These are phyloP conservation scores for Thunnus maccoyii DNA, from an alignment of 2,113 vertebrate species.

Conservation along the genomic window DNA sequence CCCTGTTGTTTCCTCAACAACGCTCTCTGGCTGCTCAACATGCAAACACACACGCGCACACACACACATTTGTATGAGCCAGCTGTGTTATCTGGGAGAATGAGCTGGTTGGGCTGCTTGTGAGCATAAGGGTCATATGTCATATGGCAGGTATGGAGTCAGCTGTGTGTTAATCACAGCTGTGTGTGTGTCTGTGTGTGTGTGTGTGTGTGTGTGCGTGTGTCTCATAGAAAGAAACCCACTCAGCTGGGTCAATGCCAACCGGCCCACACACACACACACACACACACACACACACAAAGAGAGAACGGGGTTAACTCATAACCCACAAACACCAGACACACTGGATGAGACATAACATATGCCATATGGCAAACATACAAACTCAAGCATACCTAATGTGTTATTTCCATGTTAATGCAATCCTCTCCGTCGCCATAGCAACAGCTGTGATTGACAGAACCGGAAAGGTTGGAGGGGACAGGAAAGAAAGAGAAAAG, in stretches of 20 bases:
- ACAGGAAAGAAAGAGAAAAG: constrained; percentile 28
- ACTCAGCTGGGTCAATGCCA: constrained; percentile 44
- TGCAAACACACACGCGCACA: constrained; percentile 28
- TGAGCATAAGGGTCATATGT: constrained; percentile 65
- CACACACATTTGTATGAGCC: constrained; percentile 16
- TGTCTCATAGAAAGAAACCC: background rate
- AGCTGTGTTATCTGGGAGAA: constrained; percentile 55
- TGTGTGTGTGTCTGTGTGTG: constrained; percentile 52
- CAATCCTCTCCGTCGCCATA: constrained; percentile 75
- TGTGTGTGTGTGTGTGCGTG: constrained; percentile 3
- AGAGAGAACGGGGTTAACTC: constrained; percentile 28
- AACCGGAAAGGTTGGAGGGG: constrained; percentile 73
- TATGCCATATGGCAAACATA: constrained; percentile 78
- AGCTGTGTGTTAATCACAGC: constrained; percentile 68
- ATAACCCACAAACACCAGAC: constrained; percentile 61
- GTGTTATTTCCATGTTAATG: constrained; percentile 91
- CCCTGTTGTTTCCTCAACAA: constrained; percentile 72
- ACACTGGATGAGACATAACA: constrained; percentile 59
- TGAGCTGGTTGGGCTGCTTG: constrained; percentile 51
- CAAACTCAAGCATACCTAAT: constrained; percentile 80
- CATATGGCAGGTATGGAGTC: constrained; percentile 55
- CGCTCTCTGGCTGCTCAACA: constrained; percentile 58
- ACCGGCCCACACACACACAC: constrained; percentile 19
- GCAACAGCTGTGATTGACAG: constrained; percentile 92
- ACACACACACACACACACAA: constrained; percentile 7